phyloP scores from a whole-genome alignment of 2,797 vertebrate species.

The Lerista edwardsae region DNA sequence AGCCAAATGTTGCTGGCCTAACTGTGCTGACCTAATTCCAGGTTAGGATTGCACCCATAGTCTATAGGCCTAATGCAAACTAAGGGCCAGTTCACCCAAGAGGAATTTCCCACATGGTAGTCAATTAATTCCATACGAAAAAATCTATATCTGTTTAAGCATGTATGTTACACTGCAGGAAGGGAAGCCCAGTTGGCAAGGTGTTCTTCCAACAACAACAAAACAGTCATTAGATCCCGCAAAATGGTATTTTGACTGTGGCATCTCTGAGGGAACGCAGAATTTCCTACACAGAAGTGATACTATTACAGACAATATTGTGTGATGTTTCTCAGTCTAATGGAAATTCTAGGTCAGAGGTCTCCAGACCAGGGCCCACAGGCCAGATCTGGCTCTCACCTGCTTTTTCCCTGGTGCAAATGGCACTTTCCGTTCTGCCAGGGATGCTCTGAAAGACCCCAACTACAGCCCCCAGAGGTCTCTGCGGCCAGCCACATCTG shows the following conservation, averaged over 20 bases:
- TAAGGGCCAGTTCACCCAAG: conserved; percentile 25
- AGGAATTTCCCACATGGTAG: neutral
- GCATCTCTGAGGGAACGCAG: neutral
- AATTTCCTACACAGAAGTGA: neutral
- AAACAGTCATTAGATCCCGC: neutral
- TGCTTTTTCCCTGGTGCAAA: too few relatives aligned
- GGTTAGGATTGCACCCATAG: too few relatives aligned
- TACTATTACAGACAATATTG: neutral
- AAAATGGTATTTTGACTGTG: neutral
- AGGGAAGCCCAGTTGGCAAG: too few relatives aligned
- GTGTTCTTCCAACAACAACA: too few relatives aligned
- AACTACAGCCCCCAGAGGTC: too few relatives aligned
- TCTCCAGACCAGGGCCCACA: too few relatives aligned
- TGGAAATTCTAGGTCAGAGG: neutral
- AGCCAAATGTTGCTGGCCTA: too few relatives aligned
- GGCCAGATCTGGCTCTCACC: too few relatives aligned
- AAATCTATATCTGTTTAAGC: neutral
- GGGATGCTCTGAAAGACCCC: too few relatives aligned
- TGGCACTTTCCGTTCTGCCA: too few relatives aligned
- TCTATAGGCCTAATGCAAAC: neutral
- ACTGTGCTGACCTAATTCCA: too few relatives aligned
- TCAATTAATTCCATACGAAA: neutral
- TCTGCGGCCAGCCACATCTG: too few relatives aligned
- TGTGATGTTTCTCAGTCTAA: neutral
- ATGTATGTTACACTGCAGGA: neutral